Base-by-base conservation (phyloP, 2,888 invertebrate species). In the Conistra vaccinii region DNA sequence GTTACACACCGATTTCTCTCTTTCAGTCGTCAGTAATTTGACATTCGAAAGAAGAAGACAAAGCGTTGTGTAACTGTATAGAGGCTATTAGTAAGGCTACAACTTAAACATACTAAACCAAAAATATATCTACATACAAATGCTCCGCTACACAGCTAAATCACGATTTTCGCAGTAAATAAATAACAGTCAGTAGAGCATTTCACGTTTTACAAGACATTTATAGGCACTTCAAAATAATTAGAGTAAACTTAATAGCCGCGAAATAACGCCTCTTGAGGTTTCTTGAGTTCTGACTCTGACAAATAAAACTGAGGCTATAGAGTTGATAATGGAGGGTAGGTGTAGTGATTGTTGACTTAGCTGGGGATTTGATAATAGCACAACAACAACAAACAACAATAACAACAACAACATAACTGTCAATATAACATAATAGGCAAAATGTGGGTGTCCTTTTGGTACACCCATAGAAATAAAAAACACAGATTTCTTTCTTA, bases 171-270 rank as follows among this genome's bases (percentile, higher is more conserved):
- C 71, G 32, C 66, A 61, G 66, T 32, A 39, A 42, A 83, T 83
- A 73, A 74, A 83, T 73, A 69, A 57, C 42, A 58, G 10, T 74
- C 1, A 14, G 35, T 62, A 0, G 6, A 65, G 26, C 32, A 67
- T 72, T 72, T 68, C 69, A 65, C 63, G 83, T 65, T 74, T 73
- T 57, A 71, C 62, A 58, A 69, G 77, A 80, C 80, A 45, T 83
- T 83, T 80, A 78, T 78, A 69, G 74, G 67, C 42, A 70, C 29
- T 80, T 83, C 7, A n/a, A 58, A 74, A 78, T 83, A 81, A 78
- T 83, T 78, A 71, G 58, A 51, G 63, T 70, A 29, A 68, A 66
- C 29, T 75, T 66, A 55, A 71, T 65, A 26, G 69, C 60, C 23
- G 35, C 17, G 42, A 55, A 72, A 67, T 68, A 70, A 68, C 32